Conservation (phyloP, 2,113 vertebrate species). For the Fukomys damarensis region DNA sequence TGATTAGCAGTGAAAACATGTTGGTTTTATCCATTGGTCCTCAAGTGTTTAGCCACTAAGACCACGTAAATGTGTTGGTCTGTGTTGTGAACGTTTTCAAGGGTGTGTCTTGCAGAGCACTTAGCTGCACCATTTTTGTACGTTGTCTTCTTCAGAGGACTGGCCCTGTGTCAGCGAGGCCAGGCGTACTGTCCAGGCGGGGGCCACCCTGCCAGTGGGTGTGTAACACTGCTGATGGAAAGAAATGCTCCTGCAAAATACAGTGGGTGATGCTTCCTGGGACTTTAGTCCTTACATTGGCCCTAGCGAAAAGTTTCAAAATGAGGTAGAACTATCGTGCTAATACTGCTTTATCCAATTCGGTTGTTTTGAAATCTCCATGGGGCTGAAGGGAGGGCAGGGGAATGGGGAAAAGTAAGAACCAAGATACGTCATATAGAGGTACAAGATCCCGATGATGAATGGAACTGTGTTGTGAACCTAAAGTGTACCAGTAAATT, state of each 20-base stretch:
- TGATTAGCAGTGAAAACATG: background rate
- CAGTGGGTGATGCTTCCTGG: background rate
- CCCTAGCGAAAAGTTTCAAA: conserved; percentile 19
- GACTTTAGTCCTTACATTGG: background rate
- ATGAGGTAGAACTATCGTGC: background rate
- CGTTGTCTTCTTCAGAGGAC: background rate
- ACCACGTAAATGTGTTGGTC: background rate
- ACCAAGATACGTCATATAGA: too few relatives aligned
- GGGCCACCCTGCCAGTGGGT: background rate
- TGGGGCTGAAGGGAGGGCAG: too few relatives aligned
- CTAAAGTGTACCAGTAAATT: too few relatives aligned
- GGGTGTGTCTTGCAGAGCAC: background rate
- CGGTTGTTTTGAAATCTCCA: background rate
- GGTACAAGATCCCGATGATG: too few relatives aligned
- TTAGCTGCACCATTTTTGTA: background rate
- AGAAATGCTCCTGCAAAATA: background rate
- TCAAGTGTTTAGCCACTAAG: background rate
- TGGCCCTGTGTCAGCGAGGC: background rate
- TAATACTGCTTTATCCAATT: background rate
- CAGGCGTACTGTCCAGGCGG: background rate
- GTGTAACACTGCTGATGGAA: background rate
- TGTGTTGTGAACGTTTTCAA: background rate
- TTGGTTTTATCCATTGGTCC: background rate
- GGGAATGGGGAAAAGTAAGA: too few relatives aligned
- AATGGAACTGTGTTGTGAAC: too few relatives aligned